Conservation (phyloP, 2,888 invertebrate species). For the Ormyrus pomaceus region DNA sequence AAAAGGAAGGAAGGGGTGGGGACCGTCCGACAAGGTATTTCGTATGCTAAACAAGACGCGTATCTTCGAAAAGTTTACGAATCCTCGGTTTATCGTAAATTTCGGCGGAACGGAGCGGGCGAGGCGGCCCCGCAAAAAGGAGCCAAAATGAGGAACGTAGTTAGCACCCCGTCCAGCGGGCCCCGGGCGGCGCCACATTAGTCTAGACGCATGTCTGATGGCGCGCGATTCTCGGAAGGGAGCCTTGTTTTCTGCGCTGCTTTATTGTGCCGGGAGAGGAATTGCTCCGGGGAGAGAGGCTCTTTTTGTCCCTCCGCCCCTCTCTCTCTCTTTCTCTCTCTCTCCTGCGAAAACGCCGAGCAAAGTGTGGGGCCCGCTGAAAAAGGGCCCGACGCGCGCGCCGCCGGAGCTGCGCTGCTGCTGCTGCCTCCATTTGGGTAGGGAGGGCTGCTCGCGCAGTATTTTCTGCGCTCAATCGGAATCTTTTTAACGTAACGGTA, state of each 20-base stretch:
- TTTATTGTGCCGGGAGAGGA: slow-evolving; percentile 13
- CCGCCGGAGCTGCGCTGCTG: no score
- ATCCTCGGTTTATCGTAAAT: slow-evolving; percentile 27
- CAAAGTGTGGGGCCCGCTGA: neutral
- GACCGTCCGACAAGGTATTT: slow-evolving; percentile 5
- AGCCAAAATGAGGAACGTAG: slow-evolving; percentile 61
- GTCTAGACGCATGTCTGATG: slow-evolving; percentile 65
- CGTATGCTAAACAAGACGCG: neutral
- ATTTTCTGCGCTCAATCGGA: no score
- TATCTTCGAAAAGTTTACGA: slow-evolving; percentile 5
- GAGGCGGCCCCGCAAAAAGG: neutral
- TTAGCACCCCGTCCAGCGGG: slow-evolving; percentile 70
- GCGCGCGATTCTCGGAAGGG: slow-evolving; percentile 64
- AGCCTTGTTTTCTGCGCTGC: slow-evolving; percentile 56
- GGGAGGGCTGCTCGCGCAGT: no score
- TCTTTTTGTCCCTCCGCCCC: neutral
- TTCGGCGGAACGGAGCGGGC: neutral
- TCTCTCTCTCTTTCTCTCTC: neutral
- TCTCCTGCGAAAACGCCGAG: neutral
- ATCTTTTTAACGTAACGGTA: no score
- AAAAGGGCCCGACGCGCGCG: no score
- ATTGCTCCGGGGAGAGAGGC: slow-evolving; percentile 8
- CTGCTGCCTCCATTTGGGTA: no score
- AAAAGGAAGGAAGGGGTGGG: no score
- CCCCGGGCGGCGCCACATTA: slow-evolving; percentile 65